phyloP scores from a whole-genome alignment of 2,888 invertebrate species.

The Ectemnius cavifrons region DNA sequence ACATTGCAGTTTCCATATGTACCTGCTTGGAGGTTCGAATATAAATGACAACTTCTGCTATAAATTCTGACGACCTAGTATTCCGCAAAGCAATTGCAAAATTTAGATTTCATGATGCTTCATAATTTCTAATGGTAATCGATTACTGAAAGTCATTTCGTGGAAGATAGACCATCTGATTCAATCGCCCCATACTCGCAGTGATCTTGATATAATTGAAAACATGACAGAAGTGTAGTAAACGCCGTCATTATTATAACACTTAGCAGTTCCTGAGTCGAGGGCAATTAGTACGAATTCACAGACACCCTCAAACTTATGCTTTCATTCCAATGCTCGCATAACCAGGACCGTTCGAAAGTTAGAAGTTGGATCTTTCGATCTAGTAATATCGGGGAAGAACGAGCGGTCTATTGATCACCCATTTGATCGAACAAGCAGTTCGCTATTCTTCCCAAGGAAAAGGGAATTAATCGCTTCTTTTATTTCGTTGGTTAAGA shows the following conservation, averaged over 20 bases:
- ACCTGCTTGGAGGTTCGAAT: too few relatives aligned
- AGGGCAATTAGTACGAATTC: neutral
- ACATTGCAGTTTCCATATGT: too few relatives aligned
- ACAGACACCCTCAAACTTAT: neutral
- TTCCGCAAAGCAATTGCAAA: too few relatives aligned
- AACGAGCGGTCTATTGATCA: neutral
- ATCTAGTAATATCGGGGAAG: neutral
- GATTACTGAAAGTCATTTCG: conserved; percentile 26
- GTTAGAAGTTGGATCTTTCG: neutral
- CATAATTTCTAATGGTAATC: conserved; percentile 32
- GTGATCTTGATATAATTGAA: too few relatives aligned
- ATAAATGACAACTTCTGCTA: too few relatives aligned
- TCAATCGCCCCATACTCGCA: too few relatives aligned
- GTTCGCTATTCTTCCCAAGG: neutral
- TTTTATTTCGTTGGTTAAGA: too few relatives aligned
- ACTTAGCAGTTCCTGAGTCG: neutral
- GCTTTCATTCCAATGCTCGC: neutral
- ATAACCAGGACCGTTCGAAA: neutral
- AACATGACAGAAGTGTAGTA: neutral
- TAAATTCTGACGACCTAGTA: too few relatives aligned
- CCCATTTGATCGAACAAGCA: neutral
- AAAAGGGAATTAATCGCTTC: neutral
- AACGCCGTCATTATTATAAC: neutral
- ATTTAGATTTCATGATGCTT: neutral
- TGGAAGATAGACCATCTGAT: too few relatives aligned